Evolutionary conservation across 1,140 invertebrate species (phyloP).

Genomic region (Ctenoplectra terminalis): DNA sequence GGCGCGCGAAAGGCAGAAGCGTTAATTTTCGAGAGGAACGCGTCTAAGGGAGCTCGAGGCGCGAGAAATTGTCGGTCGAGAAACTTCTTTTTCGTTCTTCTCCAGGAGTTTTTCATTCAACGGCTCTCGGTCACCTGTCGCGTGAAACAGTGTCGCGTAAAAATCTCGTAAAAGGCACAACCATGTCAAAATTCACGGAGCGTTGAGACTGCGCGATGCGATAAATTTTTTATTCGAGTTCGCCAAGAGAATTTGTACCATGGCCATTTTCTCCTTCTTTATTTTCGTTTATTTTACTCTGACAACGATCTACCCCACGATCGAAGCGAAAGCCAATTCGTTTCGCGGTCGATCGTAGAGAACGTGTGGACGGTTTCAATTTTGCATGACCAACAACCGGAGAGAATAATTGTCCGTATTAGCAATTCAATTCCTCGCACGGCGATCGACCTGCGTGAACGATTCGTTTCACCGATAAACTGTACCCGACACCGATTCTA

Average conservation of each 20-base stretch:
- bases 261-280: neutral
- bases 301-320: neutral
- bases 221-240: slow-evolving; percentile 13
- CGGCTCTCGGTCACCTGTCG: neutral
- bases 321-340: neutral
- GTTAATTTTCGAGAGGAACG: slow-evolving; percentile 22
- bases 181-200: slow-evolving; percentile 42
- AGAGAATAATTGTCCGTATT: slow-evolving; percentile 34
- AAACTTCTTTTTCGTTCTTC: neutral
- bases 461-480: neutral
- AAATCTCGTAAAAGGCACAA: slow-evolving; percentile 29
- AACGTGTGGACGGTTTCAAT: slow-evolving; percentile 26
- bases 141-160: slow-evolving; percentile 20
- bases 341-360: neutral
- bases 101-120: neutral
- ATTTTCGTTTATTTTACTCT: neutral
- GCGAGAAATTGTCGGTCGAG: neutral
- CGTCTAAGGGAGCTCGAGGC: too few species aligned
- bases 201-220: neutral
- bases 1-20: neutral
- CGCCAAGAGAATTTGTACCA: neutral
- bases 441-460: neutral
- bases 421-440: slow-evolving; percentile 38
- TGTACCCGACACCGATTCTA: neutral
- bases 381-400: slow-evolving; percentile 20